These are phyloP conservation scores for Monarcha castaneiventris DNA, from an alignment of 2,113 vertebrate genomes.

Conservation along the genomic window DNA sequence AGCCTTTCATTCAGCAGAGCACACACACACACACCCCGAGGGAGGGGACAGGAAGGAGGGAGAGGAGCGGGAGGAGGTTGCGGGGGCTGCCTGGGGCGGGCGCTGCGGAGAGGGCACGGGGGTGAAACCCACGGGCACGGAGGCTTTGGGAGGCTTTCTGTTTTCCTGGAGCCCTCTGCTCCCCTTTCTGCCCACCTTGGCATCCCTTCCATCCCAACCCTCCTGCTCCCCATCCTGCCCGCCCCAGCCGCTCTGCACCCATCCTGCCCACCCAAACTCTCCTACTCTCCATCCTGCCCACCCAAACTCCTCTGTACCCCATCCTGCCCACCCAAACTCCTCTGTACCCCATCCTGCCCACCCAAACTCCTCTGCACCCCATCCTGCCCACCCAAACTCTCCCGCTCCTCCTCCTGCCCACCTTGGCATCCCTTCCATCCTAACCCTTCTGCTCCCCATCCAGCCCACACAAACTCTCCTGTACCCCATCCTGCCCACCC, in stretches of 20 bases:
- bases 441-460: not conserved
- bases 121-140: accelerated
- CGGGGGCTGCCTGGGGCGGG: not conserved
- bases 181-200: too few species aligned
- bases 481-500: not conserved
- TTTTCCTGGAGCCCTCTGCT: not conserved
- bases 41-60: conserved; percentile 27
- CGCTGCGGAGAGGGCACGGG: not conserved
- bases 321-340: not conserved
- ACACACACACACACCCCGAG: not conserved
- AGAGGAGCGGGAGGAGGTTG: not conserved
- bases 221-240: not conserved
- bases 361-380: accelerated
- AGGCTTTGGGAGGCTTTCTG: accelerated
- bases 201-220: accelerated
- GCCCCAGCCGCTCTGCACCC: accelerated
- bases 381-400: not conserved
- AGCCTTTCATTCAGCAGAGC: conserved; percentile 71
- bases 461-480: accelerated
- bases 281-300: not conserved
- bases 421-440: too few species aligned
- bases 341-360: not conserved
- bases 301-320: accelerated
- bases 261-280: not conserved
- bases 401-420: not conserved